Evolutionary conservation across 2,888 invertebrate genomes (phyloP).

Genomic region (Microdon myrmicae): DNA sequence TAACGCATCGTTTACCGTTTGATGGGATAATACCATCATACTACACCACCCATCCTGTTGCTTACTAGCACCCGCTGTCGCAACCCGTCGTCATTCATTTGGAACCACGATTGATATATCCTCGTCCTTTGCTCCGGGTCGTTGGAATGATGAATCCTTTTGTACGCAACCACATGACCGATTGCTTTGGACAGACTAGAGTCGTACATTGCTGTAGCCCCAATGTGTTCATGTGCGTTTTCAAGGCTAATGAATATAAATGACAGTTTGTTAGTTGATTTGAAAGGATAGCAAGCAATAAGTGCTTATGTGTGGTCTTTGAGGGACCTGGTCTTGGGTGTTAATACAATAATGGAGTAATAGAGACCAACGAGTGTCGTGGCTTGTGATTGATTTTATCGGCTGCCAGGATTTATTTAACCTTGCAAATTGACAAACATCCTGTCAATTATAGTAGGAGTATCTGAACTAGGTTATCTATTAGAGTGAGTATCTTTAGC

Average conservation of each 20-base stretch:
- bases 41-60: conserved; percentile 3
- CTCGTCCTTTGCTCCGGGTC: conserved; percentile 25
- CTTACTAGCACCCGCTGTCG: conserved; percentile 8
- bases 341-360: conserved; percentile 33
- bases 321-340: conserved; percentile 13
- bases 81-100: background rate
- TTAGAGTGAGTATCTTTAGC: no score
- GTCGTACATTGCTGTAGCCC: conserved; percentile 43
- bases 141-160: conserved; percentile 45
- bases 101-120: conserved; percentile 32
- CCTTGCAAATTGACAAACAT: conserved; percentile 21
- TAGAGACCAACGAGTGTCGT: conserved; percentile 38
- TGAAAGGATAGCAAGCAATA: conserved; percentile 49
- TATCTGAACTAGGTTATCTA: no score
- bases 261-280: conserved; percentile 52
- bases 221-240: conserved; percentile 23
- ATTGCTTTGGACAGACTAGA: conserved; percentile 21
- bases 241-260: conserved; percentile 45
- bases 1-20: conserved; percentile 61
- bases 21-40: conserved; percentile 57
- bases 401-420: no score
- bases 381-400: conserved; percentile 40
- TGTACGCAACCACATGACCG: conserved; percentile 1
- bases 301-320: conserved; percentile 38
- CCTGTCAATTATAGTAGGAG: no score